These are phyloP conservation scores for Drosophila pallidifrons DNA, from an alignment of 1,140 invertebrate genomes.

Conservation along the genomic window DNA sequence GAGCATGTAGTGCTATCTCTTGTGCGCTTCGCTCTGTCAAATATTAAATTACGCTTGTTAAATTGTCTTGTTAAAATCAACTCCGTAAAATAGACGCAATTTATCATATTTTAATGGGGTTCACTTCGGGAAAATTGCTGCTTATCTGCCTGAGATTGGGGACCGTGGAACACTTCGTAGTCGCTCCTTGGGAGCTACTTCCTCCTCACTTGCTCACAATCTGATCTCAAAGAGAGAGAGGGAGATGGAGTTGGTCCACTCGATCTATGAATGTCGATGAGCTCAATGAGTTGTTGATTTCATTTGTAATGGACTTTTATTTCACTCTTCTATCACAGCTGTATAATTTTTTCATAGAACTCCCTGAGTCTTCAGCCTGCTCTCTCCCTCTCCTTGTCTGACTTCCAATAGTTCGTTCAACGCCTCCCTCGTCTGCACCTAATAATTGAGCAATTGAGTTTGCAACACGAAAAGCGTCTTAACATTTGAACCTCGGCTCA, in stretches of 20 bases:
- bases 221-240: constrained; percentile 1
- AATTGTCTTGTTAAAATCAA: constrained; percentile 85
- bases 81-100: constrained; percentile 84
- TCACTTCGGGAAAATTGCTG: constrained; percentile 74
- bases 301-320: constrained; percentile 84
- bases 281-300: constrained; percentile 82
- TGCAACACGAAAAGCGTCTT: constrained; percentile 82
- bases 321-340: constrained; percentile 73
- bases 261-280: constrained; percentile 64
- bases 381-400: not conserved
- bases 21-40: constrained; percentile 73
- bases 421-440: constrained; percentile 50
- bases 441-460: constrained; percentile 80
- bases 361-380: not conserved
- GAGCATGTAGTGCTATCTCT: not conserved
- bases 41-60: constrained; percentile 85
- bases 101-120: constrained; percentile 84
- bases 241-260: not conserved
- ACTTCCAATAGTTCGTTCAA: not conserved
- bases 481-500: constrained; percentile 69
- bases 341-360: constrained; percentile 66
- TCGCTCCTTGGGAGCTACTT: constrained; percentile 20
- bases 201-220: constrained; percentile 2
- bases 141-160: constrained; percentile 63
- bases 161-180: constrained; percentile 1